Conservation (phyloP, 2,113 vertebrate genomes). For the Elaphurus davidianus region DNA sequence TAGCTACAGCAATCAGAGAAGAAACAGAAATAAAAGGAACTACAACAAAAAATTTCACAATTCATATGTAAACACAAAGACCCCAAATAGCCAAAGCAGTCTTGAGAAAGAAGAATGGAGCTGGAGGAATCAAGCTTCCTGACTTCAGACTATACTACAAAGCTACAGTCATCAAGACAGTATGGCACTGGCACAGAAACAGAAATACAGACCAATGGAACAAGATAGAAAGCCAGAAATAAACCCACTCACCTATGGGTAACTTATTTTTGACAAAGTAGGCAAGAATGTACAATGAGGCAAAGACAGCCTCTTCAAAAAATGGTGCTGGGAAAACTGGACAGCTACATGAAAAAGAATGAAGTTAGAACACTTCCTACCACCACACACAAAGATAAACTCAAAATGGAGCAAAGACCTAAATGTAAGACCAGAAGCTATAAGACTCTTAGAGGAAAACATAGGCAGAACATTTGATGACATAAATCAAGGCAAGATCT, state of each 20-base stretch:
- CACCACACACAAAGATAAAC: neutral
- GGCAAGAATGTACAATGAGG: neutral
- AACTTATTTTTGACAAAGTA: neutral
- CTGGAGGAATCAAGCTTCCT: neutral
- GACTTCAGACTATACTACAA: neutral
- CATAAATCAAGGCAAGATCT: neutral
- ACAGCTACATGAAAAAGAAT: neutral
- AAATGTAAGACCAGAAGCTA: neutral
- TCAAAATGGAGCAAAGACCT: neutral
- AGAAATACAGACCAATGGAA: neutral
- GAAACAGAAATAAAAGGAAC: neutral
- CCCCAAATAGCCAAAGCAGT: fast-evolving
- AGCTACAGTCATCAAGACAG: neutral
- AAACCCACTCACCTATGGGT: neutral
- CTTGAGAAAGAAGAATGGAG: neutral
- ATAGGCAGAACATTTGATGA: neutral
- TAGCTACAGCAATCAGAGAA: neutral
- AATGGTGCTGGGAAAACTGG: neutral
- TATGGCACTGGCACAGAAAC: neutral
- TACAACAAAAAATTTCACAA: neutral
- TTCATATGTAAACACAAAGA: neutral
- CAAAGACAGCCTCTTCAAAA: neutral
- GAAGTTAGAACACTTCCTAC: neutral
- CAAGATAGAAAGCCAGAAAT: neutral
- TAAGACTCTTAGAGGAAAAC: neutral